phyloP scores from a whole-genome alignment of 2,113 vertebrate species.

The Eulacestoma nigropectus region DNA sequence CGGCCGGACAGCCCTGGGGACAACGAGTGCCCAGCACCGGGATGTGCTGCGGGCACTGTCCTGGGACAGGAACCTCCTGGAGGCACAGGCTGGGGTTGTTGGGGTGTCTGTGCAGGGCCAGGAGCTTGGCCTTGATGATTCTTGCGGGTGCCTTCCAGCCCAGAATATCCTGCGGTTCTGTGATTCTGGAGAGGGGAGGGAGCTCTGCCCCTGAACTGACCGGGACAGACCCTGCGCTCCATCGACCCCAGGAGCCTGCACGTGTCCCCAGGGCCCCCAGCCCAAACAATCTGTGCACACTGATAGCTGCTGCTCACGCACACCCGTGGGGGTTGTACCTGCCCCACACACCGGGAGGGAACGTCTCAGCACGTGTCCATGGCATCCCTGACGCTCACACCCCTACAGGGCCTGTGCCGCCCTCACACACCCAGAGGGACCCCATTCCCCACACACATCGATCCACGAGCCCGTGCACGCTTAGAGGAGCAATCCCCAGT shows the following conservation, averaged over 20 bases:
- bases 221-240: not conserved
- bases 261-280: fast-evolving
- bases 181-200: not conserved
- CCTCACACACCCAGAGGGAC: not conserved
- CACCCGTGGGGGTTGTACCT: not conserved
- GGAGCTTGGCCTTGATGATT: not conserved
- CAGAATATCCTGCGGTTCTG: not conserved
- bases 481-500: fast-evolving
- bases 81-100: not conserved
- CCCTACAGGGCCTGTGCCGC: not conserved
- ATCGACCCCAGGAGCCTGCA: fast-evolving
- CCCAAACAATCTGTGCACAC: not conserved
- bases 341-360: fast-evolving
- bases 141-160: not conserved
- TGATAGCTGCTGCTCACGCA: not conserved
- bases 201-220: not conserved
- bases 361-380: fast-evolving
- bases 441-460: fast-evolving
- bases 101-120: not conserved
- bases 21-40: not conserved
- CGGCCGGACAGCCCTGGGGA: not conserved
- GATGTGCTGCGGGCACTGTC: not conserved
- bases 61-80: not conserved
- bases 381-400: too few relatives aligned
- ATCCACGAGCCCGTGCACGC: too few relatives aligned